phyloP scores from a whole-genome alignment of 2,113 vertebrate species.

The Dermatemys mawii region DNA sequence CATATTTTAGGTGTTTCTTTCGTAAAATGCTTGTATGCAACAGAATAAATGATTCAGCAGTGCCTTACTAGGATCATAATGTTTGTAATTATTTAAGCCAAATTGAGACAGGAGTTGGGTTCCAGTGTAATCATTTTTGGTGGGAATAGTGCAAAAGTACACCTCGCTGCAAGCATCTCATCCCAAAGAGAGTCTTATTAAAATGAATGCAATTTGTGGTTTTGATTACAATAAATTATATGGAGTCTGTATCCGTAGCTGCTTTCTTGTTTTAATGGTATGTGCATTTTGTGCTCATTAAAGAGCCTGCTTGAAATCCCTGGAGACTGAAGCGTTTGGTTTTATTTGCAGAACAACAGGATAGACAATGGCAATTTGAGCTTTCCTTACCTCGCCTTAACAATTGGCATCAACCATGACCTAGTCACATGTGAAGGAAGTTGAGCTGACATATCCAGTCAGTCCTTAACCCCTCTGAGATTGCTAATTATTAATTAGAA shows the following conservation, averaged over 20 bases:
- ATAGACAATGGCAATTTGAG: neutral
- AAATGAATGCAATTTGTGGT: neutral
- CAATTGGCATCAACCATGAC: neutral
- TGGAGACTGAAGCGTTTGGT: neutral
- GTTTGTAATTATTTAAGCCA: neutral
- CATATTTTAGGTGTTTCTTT: neutral
- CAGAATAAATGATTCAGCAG: neutral
- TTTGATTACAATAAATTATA: neutral
- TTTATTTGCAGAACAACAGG: neutral
- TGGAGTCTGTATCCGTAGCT: neutral
- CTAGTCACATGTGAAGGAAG: neutral
- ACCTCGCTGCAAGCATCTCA: neutral
- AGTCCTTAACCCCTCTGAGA: neutral
- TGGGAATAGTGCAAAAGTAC: neutral
- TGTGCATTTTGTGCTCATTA: neutral
- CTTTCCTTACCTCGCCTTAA: neutral
- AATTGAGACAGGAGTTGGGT: neutral
- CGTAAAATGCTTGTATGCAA: neutral
- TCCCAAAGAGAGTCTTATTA: neutral
- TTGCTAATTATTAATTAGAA: neutral
- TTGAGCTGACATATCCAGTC: accelerated
- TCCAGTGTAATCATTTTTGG: neutral
- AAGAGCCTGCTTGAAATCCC: neutral
- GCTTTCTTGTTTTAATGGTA: neutral
- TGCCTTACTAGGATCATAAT: accelerated